Conservation (phyloP, 2,113 vertebrate genomes). For the Pteronura brasiliensis region DNA sequence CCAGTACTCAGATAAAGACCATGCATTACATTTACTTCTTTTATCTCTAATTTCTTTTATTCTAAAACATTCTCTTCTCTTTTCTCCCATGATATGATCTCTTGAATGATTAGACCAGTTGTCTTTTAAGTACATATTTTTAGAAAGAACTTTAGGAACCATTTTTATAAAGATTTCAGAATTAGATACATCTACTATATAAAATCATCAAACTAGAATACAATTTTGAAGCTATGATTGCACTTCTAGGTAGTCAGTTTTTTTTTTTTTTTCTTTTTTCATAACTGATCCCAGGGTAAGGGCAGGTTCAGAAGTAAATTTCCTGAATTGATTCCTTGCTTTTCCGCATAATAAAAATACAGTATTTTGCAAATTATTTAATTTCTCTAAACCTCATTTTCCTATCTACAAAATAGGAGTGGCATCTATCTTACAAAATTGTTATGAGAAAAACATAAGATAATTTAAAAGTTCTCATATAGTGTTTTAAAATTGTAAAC, state of each 20-base stretch:
- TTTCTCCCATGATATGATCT: neutral
- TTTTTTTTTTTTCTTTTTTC: neutral
- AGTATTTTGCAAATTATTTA: neutral
- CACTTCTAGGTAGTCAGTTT: neutral
- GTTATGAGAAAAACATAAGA: neutral
- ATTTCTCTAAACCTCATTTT: neutral
- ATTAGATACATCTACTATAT: neutral
- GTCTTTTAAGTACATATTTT: neutral
- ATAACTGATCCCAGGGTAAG: neutral
- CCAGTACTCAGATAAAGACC: neutral
- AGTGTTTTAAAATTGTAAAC: neutral
- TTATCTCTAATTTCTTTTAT: neutral
- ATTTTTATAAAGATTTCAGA: neutral
- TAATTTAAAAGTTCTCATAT: neutral
- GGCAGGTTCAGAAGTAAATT: neutral
- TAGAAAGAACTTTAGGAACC: neutral
- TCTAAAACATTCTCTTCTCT: neutral
- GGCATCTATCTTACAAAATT: neutral
- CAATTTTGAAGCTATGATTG: neutral
- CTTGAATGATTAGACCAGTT: neutral
- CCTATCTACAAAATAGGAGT: neutral
- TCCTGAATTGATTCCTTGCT: neutral
- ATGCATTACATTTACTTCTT: neutral
- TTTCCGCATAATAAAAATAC: neutral
- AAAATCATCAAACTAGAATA: neutral